Percentiles rank a stretch among this genome's conserved stretches.
Conservation (phyloP, 2,888 invertebrate genomes). For the Cheiracanthium punctorium region DNA sequence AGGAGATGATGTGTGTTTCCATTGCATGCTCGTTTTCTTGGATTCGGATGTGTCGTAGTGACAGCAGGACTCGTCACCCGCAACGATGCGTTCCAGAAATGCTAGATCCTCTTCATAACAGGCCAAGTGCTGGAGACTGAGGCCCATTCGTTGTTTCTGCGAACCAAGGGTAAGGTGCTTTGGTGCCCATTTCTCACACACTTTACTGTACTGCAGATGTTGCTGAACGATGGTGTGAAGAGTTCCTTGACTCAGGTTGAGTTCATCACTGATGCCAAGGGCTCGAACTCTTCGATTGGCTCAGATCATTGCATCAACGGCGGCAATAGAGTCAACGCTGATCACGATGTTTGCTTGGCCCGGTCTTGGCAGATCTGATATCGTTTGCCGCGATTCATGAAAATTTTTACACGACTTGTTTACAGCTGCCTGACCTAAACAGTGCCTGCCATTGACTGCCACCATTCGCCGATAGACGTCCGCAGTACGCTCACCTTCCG, state of each 20-base stretch:
- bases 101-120: background rate
- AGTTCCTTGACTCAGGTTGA: background rate
- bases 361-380: too few relatives aligned
- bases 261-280: background rate
- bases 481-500: conserved; percentile 10
- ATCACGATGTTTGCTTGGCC: conserved; percentile 4
- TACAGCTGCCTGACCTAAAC: background rate
- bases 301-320: background rate
- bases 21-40: too few relatives aligned
- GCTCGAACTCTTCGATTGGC: background rate
- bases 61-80: too few relatives aligned
- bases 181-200: background rate
- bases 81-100: too few relatives aligned
- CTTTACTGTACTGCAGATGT: too few relatives aligned
- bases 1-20: too few relatives aligned
- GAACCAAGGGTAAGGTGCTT: too few relatives aligned
- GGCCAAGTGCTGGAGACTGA: background rate
- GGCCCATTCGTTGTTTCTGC: background rate
- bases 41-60: too few relatives aligned
- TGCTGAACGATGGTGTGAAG: background rate
- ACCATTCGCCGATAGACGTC: conserved; percentile 22
- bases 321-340: background rate
- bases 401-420: conserved; percentile 13
- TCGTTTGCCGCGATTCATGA: conserved; percentile 1
- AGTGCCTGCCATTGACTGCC: background rate